phyloP scores from a whole-genome alignment of 2,797 vertebrate species.

The Anniella stebbinsi region DNA sequence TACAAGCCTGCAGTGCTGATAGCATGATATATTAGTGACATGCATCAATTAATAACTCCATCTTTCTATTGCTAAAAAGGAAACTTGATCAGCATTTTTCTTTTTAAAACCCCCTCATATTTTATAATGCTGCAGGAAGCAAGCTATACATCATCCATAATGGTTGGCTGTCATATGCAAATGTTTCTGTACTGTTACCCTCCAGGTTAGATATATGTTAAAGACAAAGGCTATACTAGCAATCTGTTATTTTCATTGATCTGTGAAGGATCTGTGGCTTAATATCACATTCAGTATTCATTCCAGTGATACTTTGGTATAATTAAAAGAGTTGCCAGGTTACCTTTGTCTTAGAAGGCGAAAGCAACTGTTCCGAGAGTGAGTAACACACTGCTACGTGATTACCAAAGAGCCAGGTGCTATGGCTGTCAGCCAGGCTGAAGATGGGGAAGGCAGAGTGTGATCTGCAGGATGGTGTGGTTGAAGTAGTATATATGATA shows the following conservation, averaged over 20 bases:
- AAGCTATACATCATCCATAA: background rate
- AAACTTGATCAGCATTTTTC: slow-evolving; percentile 3
- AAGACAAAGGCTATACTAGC: background rate
- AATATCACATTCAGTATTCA: background rate
- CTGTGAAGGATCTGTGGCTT: background rate
- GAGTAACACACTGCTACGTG: background rate
- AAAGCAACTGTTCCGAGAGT: background rate
- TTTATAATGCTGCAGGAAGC: background rate
- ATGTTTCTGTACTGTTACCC: background rate
- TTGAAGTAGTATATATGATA: background rate
- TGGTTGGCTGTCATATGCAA: background rate
- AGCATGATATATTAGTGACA: slow-evolving; percentile 1
- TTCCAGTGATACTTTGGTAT: background rate
- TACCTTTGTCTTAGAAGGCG: slow-evolving; percentile 11
- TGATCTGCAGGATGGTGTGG: background rate
- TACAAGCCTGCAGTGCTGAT: background rate
- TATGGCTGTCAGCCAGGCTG: slow-evolving; percentile 12
- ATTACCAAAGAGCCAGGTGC: slow-evolving; percentile 7
- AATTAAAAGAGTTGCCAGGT: slow-evolving; percentile 7
- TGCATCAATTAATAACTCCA: background rate
- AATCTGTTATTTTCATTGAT: slow-evolving; percentile 9
- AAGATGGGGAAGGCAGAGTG: background rate
- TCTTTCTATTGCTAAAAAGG: background rate
- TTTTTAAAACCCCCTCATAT: background rate
- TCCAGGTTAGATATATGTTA: background rate